Evolutionary conservation across 2,888 invertebrate genomes (phyloP), one percentile per base, ranked within the genome.

Genomic region (Cryptophagus acutangulus): DNA sequence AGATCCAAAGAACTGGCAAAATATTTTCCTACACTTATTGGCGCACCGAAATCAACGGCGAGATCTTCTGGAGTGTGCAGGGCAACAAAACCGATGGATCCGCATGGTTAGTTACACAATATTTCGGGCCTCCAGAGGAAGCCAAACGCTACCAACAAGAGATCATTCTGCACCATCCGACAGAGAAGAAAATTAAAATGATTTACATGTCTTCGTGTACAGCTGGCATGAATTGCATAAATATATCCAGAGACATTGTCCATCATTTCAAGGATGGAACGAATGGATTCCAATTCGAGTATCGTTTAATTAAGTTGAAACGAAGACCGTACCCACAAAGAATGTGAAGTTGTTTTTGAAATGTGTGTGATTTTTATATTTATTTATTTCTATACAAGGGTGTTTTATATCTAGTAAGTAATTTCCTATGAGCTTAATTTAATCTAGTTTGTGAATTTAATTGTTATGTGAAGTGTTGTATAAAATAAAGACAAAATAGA

Each of bases 61-160:
- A 68, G 34, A 51, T 68, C n/a, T 68, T 68, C 40, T 68, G 68
- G 68, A 67, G 66, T 38, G 59, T 68, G 1, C 68, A 68, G 52
- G 68, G 68, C 26, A 61, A 62, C 42, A 61, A 62, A 20, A 44
- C 38, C n/a, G 60, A 62, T 34, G 63, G 63, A 9, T 56, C 63
- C 2, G 57, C 55, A 3, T 68, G 65, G 64, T 59, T 68, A 24
- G 52, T 58, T 1, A 68, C 68, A 1, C 56, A 63, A 44, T 66
- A 66, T 49, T 65, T 68, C 36, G 67, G 68, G 1, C 59, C 57
- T 2, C 48, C 54, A 1, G 57, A 58, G 36, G 56, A 62, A 43
- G 65, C 58, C 1, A 55, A 56, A 39, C 43, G 60, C 28, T 68
- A 60, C 43, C 61, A 62, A 43, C 67, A 68, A 46, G 63, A 67